Evolutionary conservation across 2,888 invertebrate genomes (phyloP), one percentile per base, ranked within the genome.

Genomic region (Drosophila silvestris): DNA sequence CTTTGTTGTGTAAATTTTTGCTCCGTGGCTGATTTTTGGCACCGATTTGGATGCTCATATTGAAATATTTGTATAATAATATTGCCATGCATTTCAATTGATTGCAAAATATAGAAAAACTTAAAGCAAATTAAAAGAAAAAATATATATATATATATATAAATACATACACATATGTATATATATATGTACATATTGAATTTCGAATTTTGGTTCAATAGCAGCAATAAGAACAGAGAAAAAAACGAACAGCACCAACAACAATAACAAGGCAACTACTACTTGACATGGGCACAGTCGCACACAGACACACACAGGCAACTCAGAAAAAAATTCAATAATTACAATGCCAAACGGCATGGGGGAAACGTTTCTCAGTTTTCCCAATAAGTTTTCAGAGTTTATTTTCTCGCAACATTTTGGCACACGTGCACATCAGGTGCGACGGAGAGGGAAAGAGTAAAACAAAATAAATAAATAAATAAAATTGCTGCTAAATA

Each of bases 261-360:
- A 50, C 39, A 62, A 61, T 53, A 70, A 63, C 64, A 59, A 37
- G 72, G n/a, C 19, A 57, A 63, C 56, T 52, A 41, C 22, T 51
- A 44, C 30, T 57, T 30, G 28, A 39, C 26, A 39, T 57, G 28
- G 28, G 26, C 22, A 47, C 16, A 16, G 22, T 16, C 47, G 26
- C 22, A 26, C 47, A 22, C 44, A 50, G 26, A 50, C 50, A 47
- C 14, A 44, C 41, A 10, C 66, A 59, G 44, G 41, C 41, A 30
- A 58, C 51, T 56, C 26, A 28, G 37, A 33, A 59, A 82, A 82
- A 81, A 82, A 82, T 82, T 68, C 81, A 82, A 82, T 82, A 82
- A 82, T 80, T 78, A 83, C 81, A 82, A 75, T 71, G 81, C 83
- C 81, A 79, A 83, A 76, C 79, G 77, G 52, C 54, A 73, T 52